These are phyloP conservation scores for Erythrolamprus reginae DNA, from an alignment of 2,113 vertebrate genomes.

Conservation along the genomic window DNA sequence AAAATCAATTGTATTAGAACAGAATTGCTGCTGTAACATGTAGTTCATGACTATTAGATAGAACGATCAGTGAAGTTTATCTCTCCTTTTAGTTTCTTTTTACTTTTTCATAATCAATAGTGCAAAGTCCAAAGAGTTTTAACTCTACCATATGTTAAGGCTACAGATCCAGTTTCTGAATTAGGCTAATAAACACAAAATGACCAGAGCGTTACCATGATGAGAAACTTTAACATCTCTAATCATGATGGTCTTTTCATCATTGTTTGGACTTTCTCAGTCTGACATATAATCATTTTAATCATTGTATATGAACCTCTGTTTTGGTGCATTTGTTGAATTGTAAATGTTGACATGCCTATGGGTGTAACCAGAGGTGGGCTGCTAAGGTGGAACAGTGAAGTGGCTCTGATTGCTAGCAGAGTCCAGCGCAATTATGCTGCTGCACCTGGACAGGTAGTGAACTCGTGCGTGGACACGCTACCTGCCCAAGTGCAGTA, in stretches of 20 bases:
- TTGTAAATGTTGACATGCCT: not conserved
- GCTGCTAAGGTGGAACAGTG: no score
- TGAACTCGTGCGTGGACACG: no score
- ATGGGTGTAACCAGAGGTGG: no score
- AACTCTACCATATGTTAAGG: not conserved
- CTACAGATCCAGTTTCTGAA: not conserved
- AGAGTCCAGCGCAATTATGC: no score
- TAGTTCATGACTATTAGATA: not conserved
- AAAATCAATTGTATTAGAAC: not conserved
- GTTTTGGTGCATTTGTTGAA: not conserved
- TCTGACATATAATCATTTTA: not conserved
- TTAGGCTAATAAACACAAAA: not conserved
- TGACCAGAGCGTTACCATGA: not conserved
- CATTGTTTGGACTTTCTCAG: not conserved
- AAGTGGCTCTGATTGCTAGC: no score
- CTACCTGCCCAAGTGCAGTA: no score
- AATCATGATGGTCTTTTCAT: not conserved
- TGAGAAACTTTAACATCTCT: not conserved
- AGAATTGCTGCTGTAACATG: not conserved
- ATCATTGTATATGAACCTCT: not conserved
- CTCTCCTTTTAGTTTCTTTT: not conserved
- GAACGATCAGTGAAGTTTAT: not conserved
- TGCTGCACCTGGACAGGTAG: no score
- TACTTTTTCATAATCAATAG: not conserved
- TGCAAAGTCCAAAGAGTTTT: not conserved